Percentiles rank a stretch among this genome's conserved stretches.
Conservation (phyloP, 2,888 invertebrate species). For the Philhelius pedissequus region DNA sequence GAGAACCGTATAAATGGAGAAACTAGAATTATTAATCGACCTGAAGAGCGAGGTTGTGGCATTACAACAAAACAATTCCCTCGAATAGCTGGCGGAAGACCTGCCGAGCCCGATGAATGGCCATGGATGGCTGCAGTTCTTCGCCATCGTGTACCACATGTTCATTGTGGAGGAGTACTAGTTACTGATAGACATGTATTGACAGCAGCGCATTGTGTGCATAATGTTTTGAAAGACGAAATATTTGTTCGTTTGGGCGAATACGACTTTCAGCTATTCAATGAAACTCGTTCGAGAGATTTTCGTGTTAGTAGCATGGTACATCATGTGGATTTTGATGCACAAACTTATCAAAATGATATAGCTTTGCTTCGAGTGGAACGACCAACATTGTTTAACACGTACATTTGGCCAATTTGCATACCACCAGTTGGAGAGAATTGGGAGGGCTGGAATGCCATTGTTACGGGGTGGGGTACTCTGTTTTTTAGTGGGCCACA, state of each 20-base stretch:
- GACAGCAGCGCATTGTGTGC: conserved; percentile 79
- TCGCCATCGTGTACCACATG: conserved; percentile 81
- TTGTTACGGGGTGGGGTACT: conserved; percentile 90
- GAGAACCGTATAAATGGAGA: conserved; percentile 56
- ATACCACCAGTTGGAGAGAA: conserved; percentile 84
- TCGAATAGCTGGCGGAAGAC: conserved; percentile 83
- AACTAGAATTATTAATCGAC: conserved; percentile 72
- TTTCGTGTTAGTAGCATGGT: conserved; percentile 84
- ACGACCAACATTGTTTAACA: conserved; percentile 84
- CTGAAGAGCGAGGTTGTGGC: conserved; percentile 78
- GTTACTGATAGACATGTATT: conserved; percentile 86
- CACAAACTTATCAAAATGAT: conserved; percentile 86
- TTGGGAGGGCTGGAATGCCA: conserved; percentile 82
- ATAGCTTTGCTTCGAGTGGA: conserved; percentile 87
- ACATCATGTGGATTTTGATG: conserved; percentile 85
- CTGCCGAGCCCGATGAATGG: conserved; percentile 86
- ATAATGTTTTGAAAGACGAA: conserved; percentile 82
- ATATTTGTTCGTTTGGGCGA: conserved; percentile 88
- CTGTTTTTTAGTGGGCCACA: conserved; percentile 85
- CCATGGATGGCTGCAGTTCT: conserved; percentile 92
- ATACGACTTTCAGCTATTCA: conserved; percentile 85
- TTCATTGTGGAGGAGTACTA: conserved; percentile 88
- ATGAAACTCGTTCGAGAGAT: conserved; percentile 86
- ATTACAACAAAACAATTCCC: conserved; percentile 78
- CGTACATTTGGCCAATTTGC: conserved; percentile 91